Conservation (phyloP, 2,113 vertebrate genomes). For the Lagopus leucura region DNA sequence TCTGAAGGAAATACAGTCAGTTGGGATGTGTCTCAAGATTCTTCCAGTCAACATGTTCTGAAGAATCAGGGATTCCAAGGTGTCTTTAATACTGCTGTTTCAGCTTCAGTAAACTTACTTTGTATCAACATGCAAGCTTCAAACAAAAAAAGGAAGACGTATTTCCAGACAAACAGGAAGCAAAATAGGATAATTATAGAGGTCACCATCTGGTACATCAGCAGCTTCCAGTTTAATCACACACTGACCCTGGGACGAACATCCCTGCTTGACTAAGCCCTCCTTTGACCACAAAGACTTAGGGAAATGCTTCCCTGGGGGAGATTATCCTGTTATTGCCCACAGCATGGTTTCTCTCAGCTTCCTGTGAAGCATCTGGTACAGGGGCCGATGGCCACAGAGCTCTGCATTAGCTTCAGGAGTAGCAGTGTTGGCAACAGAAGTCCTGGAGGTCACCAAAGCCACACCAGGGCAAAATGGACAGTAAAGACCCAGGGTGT, state of each 20-base stretch:
- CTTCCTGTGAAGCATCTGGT: neutral
- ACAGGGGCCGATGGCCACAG: neutral
- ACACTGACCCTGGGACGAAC: slow-evolving; percentile 43
- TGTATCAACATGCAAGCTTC: neutral
- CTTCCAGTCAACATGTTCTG: neutral
- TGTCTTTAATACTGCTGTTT: neutral
- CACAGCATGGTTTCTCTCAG: neutral
- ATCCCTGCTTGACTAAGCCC: slow-evolving; percentile 18
- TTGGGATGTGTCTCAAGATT: neutral
- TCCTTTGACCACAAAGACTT: slow-evolving; percentile 9
- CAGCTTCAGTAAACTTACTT: neutral
- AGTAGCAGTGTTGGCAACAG: neutral
- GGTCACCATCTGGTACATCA: slow-evolving; percentile 61
- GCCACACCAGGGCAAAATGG: neutral
- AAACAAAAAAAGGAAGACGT: neutral
- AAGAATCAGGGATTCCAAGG: neutral
- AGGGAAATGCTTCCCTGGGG: neutral
- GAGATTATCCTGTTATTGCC: slow-evolving; percentile 25
- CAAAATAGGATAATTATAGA: slow-evolving; percentile 67
- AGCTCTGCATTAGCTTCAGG: neutral
- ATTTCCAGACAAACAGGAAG: slow-evolving; percentile 44
- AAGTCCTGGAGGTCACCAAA: neutral
- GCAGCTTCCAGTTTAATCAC: slow-evolving; percentile 69
- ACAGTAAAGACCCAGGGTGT: neutral
- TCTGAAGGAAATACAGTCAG: neutral